Evolutionary conservation across 2,113 vertebrate species (phyloP).

Genomic region (Vimba vimba): DNA sequence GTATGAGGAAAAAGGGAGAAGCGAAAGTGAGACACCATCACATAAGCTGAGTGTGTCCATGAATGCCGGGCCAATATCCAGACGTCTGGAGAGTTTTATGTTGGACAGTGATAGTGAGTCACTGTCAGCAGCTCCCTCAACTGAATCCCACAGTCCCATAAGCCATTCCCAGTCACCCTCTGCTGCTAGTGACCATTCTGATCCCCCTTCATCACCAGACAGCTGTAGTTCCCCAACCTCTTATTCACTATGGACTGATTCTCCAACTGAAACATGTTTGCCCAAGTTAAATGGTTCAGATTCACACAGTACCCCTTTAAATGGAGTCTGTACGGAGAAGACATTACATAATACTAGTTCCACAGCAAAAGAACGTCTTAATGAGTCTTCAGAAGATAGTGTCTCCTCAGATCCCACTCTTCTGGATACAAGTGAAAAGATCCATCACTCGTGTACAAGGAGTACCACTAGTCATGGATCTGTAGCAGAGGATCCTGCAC

Average conservation of each 20-base stretch:
- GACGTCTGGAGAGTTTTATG: conserved; percentile 80
- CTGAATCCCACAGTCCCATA: conserved; percentile 44
- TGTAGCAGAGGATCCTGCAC: background rate
- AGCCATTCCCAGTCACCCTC: conserved; percentile 49
- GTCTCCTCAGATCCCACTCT: conserved; percentile 29
- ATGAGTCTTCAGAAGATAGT: conserved; percentile 41
- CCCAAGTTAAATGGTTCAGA: conserved; percentile 26
- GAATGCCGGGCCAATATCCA: conserved; percentile 81
- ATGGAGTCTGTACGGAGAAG: conserved; percentile 33
- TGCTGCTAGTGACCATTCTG: conserved; percentile 49
- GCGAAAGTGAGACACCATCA: conserved; percentile 40
- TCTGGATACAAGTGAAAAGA: conserved; percentile 47
- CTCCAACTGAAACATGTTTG: conserved; percentile 12
- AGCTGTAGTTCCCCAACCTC: conserved; percentile 38
- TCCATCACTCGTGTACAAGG: conserved; percentile 39
- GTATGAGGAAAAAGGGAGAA: conserved; percentile 48
- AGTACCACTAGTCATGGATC: conserved; percentile 29
- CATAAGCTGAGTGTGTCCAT: conserved; percentile 62
- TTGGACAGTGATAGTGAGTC: conserved; percentile 76
- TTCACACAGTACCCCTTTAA: background rate
- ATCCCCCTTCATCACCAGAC: conserved; percentile 43
- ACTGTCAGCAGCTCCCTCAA: conserved; percentile 58
- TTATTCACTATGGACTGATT: conserved; percentile 48
- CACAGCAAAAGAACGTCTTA: background rate
- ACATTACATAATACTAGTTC: conserved; percentile 8